These are phyloP conservation scores for Neuroscelio doddi DNA, from an alignment of 2,888 invertebrate species.

Conservation along the genomic window DNA sequence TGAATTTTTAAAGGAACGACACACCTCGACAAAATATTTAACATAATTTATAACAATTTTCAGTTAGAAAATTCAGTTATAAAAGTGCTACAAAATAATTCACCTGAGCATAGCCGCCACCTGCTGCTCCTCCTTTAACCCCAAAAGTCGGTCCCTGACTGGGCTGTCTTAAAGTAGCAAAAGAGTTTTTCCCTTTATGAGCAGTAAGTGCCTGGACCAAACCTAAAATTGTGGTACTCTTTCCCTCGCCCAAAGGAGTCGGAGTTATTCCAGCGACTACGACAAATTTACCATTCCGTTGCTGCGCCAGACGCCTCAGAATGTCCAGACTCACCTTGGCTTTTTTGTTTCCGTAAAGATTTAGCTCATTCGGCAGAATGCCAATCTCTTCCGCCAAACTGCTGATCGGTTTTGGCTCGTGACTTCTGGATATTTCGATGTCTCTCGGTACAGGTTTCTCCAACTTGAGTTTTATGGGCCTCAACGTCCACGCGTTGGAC, in stretches of 20 bases:
- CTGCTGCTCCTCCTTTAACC: slow-evolving; percentile 98
- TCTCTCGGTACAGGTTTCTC: slow-evolving; percentile 87
- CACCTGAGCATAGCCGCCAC: slow-evolving; percentile 96
- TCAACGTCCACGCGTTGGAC: slow-evolving; percentile 80
- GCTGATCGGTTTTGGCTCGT: slow-evolving; percentile 88
- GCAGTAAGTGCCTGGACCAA: slow-evolving; percentile 93
- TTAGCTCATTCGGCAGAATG: slow-evolving; percentile 84
- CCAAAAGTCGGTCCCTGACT: slow-evolving; percentile 99
- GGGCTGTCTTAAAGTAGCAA: slow-evolving; percentile 96
- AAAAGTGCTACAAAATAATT: too few relatives aligned
- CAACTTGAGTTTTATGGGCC: slow-evolving; percentile 77
- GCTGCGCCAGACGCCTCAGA: slow-evolving; percentile 81
- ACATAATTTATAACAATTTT: too few relatives aligned
- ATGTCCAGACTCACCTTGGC: slow-evolving; percentile 92
- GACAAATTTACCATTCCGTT: slow-evolving; percentile 89
- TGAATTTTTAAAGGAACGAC: slow-evolving; percentile 75
- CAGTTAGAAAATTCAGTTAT: too few relatives aligned
- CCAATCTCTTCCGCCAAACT: slow-evolving; percentile 89
- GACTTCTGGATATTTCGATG: slow-evolving; percentile 90
- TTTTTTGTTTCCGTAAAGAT: slow-evolving; percentile 93
- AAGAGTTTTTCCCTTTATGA: slow-evolving; percentile 87
- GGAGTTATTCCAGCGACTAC: slow-evolving; percentile 98
- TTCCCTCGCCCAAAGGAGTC: slow-evolving; percentile 98
- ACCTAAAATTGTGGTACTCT: slow-evolving; percentile 96
- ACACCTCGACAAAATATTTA: slow-evolving; percentile 98